Base-by-base conservation (phyloP, 53 echinoderm and acorn worm species). In the Temnopleurus reevesii region DNA sequence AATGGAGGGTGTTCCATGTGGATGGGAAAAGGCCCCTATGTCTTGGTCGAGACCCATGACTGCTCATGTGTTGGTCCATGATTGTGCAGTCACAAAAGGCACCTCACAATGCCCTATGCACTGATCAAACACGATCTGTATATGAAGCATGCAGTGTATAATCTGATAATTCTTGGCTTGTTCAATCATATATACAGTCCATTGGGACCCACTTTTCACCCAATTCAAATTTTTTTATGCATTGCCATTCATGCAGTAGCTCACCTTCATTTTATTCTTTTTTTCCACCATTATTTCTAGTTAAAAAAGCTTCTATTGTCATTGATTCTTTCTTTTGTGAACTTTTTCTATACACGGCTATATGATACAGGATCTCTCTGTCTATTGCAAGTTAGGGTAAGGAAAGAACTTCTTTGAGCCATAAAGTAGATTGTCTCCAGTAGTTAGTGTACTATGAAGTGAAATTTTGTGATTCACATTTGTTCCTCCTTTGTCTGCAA, bases 101-200 rank as follows among this genome's bases (percentile, higher is more conserved):
- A 23, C 34, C 36, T 25, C 61, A 85, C 86, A 85, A 85, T 85
- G 63, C 86, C 38, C 41, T 61, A 85, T 60, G 59, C 61, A 59
- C 41, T 44, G 61, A 18, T 59, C 59, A 85, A 85, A 85, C 61
- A 85, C 63, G 43, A 85, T 44, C 86, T 85, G 61, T 85, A 85
- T 85, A 59, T 85, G 86, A 85, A 85, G 43, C 86, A 60, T 60
- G 61, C 86, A 59, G 86, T 59, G 86, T 85, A 85, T 59, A 85
- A 85, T 85, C 86, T 85, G 86, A 60, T 60, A 85, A 60, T 85
- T 59, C 86, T 59, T 85, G 10, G 86, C 86, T 61, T 85, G 86
- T 45, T 85, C 86, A 43, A 60, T 85, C 59, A 60, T 36, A 45
- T 31, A 7, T 27, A 29, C n/a, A 13, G 51, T 4, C 46, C 80